A percentile compares a stretch with the other conserved stretches of the same genome.
Conservation (phyloP, 2,888 invertebrate genomes). For the Deilephila elpenor region DNA sequence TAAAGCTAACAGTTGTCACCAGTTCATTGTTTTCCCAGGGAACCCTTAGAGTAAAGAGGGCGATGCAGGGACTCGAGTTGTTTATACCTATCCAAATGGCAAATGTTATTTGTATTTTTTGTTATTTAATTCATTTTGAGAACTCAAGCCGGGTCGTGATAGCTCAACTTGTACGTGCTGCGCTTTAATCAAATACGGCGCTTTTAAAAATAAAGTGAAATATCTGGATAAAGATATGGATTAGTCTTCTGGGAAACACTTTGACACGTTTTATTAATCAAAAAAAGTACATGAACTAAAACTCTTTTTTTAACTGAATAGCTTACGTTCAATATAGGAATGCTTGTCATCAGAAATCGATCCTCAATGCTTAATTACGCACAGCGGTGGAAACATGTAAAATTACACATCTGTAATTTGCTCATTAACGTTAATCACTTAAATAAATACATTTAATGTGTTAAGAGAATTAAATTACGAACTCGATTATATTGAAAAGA, state of each 20-base stretch:
- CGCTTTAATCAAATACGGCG: background rate
- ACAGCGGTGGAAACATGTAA: background rate
- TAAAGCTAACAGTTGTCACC: background rate
- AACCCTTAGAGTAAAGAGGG: background rate
- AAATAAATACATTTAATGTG: background rate
- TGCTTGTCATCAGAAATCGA: background rate
- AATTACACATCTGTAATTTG: background rate
- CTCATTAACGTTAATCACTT: background rate
- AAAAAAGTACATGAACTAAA: no score
- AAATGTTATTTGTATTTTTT: conserved; percentile 14
- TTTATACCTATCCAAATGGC: conserved; percentile 12
- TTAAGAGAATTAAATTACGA: background rate
- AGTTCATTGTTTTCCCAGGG: background rate
- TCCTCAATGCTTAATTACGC: background rate
- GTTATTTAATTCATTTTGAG: background rate
- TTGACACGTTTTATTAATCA: no score
- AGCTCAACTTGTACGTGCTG: background rate
- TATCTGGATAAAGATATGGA: no score
- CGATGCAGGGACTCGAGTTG: background rate
- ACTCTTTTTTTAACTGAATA: background rate
- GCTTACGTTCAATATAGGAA: background rate
- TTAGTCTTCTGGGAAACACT: no score
- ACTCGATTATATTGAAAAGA: background rate
- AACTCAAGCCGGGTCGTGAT: background rate
- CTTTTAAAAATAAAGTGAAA: no score